Base-by-base conservation (phyloP, 2,888 invertebrate genomes). In the Phalera bucephala region DNA sequence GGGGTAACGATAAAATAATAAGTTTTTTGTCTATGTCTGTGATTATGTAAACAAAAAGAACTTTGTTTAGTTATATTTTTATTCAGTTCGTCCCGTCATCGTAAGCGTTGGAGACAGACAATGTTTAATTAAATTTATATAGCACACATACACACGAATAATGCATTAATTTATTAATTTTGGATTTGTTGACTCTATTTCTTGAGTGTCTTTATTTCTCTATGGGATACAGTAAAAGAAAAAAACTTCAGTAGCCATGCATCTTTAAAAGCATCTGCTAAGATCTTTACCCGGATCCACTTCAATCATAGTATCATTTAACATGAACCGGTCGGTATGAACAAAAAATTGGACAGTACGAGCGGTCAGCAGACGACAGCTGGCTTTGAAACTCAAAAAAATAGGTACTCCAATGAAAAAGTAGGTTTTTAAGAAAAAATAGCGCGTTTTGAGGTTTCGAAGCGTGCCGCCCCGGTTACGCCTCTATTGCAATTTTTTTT, bases 281-380 rank as follows among this genome's bases (percentile, higher is more conserved):
- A 32, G 45, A 55, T 55, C 55, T 49, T 37, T 33, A 45, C 41
- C 47, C 52, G 44, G 64, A 65, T 63, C 66, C 65, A 68, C 71
- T 75, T 71, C 72, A 72, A 80, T 74, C 68, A 68, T 63, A 63
- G 80, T 80, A 82, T 84, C 83, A 63, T 65, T 71, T 83, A 75
- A 74, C 80, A 68, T 62, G 30, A 52, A 51, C 55, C 49, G 45
- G 51, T 51, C 49, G 44, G 43, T 43, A 50, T 38, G 36, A 42
- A 65, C 63, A 76, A 80, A 79, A 83, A 75, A 58, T 48, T 30
- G 68, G 63, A 66, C 72, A 61, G 59, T 72, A 76, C 63, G 80
- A 87, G 83, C 85, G 88, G 88, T 86, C 86, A 84, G 80, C 80
- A 70, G 78, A 79, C 72, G 80, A 73, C 88, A 88, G 82, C 83